These are phyloP conservation scores for Gortyna flavago DNA, from an alignment of 2,888 invertebrate genomes.

Conservation along the genomic window DNA sequence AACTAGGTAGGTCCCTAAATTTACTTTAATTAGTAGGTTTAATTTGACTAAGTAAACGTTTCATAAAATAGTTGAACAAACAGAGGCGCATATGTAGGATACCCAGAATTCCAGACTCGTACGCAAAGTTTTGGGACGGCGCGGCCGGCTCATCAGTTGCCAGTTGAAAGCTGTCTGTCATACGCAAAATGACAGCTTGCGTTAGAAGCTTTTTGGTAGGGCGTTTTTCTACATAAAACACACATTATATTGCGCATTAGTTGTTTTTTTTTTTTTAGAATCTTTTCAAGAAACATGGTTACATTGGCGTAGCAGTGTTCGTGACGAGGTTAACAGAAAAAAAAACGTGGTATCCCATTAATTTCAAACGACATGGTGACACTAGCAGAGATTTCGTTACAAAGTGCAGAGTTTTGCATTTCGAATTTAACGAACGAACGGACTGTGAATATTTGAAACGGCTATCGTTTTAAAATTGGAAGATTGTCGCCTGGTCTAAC, in stretches of 20 bases:
- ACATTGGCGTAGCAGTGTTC: not conserved
- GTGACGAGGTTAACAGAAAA: not conserved
- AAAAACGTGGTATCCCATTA: not conserved
- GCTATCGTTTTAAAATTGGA: conserved; percentile 32
- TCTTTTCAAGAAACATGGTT: not conserved
- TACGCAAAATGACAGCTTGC: conserved; percentile 5
- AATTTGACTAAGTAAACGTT: conserved; percentile 18
- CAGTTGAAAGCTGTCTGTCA: conserved; percentile 15
- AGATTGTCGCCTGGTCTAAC: conserved; percentile 35
- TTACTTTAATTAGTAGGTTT: conserved; percentile 2
- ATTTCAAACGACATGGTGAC: conserved; percentile 2
- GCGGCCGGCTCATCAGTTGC: not conserved
- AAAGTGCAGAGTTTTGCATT: conserved; percentile 42
- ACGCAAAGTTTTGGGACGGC: conserved; percentile 15
- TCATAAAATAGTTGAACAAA: conserved; percentile 37
- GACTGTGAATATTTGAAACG: conserved; percentile 26
- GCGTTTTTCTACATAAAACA: not conserved
- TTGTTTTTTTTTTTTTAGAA: no score
- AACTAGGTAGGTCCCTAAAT: not conserved
- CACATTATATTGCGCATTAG: no score
- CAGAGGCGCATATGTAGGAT: conserved; percentile 16
- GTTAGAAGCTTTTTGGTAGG: not conserved
- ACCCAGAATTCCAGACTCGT: not conserved
- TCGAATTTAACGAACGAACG: conserved; percentile 36
- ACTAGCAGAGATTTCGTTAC: conserved; percentile 1